These are phyloP conservation scores for Gallinago solitaria DNA, from an alignment of 2,797 vertebrate genomes.

Conservation along the genomic window DNA sequence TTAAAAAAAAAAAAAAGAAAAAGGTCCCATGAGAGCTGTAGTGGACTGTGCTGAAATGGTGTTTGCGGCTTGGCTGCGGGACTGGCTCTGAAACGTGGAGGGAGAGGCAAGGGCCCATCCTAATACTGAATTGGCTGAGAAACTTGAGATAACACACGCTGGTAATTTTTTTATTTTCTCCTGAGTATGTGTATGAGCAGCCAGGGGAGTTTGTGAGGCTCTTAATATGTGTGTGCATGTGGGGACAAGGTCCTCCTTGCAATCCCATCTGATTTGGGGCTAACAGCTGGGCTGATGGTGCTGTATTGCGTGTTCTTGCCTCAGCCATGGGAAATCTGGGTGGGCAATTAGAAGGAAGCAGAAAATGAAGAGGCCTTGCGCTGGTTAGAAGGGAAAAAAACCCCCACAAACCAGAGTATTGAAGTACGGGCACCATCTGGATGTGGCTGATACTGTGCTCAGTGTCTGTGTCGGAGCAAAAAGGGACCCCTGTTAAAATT, in stretches of 20 bases:
- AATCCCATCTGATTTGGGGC: not conserved
- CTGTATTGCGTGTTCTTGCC: not conserved
- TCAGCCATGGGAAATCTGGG: not conserved
- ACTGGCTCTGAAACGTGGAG: not conserved
- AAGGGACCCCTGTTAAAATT: not conserved
- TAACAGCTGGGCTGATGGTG: not conserved
- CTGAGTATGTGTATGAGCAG: not conserved
- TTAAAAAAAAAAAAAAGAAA: not conserved
- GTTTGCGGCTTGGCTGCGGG: not conserved
- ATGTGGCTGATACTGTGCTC: not conserved
- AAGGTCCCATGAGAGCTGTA: not conserved
- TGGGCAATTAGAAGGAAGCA: not conserved
- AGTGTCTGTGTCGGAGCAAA: constrained; percentile 7
- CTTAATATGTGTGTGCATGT: not conserved
- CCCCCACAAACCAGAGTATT: not conserved
- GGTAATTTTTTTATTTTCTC: not conserved
- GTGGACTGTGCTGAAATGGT: not conserved
- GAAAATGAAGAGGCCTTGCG: not conserved
- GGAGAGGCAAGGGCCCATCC: not conserved
- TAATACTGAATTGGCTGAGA: not conserved
- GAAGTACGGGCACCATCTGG: not conserved
- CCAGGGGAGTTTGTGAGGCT: not conserved
- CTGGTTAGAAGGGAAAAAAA: not conserved
- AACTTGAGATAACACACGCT: not conserved
- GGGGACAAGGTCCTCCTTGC: not conserved